Percentiles rank a stretch among this genome's conserved stretches.
Evolutionary conservation across 2,888 invertebrate genomes (phyloP).

Genomic region (Seira ritae): DNA sequence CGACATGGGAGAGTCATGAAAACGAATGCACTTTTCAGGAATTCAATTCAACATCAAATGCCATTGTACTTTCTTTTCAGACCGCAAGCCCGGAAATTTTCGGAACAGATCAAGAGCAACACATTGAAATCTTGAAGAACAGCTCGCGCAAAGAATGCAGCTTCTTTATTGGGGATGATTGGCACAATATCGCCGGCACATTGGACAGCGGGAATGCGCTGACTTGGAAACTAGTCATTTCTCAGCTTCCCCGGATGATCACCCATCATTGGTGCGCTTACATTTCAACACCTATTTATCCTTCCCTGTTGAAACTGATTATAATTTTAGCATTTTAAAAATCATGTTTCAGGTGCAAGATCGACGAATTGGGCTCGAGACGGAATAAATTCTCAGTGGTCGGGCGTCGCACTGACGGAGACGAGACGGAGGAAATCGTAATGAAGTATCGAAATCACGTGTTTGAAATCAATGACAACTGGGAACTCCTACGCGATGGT

Average conservation of each 20-base stretch:
- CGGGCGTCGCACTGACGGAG: constrained; percentile 39
- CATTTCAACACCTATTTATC: not conserved
- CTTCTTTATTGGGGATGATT: constrained; percentile 58
- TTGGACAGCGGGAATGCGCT: constrained; percentile 48
- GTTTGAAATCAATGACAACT: constrained; percentile 59
- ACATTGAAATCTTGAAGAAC: constrained; percentile 40
- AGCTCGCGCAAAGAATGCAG: constrained; percentile 49
- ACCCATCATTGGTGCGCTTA: constrained; percentile 52
- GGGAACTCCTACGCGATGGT: constrained; percentile 58
- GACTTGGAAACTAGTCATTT: constrained; percentile 58
- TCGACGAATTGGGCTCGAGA: constrained; percentile 53
- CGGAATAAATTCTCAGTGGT: constrained; percentile 55
- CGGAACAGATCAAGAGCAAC: constrained; percentile 44
- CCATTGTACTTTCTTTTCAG: constrained; percentile 10
- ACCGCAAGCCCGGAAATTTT: constrained; percentile 59
- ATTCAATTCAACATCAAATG: no score
- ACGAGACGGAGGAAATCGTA: constrained; percentile 30
- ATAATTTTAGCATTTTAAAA: constrained; percentile 2
- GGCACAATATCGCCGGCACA: constrained; percentile 55
- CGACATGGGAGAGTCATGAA: no score
- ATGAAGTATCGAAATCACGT: constrained; percentile 42
- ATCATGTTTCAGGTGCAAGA: constrained; percentile 62
- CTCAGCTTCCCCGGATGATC: constrained; percentile 46
- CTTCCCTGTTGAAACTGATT: not conserved
- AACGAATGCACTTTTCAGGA: no score